Evolutionary conservation across 2,113 vertebrate genomes (phyloP).

Genomic region (Piaya cayana): DNA sequence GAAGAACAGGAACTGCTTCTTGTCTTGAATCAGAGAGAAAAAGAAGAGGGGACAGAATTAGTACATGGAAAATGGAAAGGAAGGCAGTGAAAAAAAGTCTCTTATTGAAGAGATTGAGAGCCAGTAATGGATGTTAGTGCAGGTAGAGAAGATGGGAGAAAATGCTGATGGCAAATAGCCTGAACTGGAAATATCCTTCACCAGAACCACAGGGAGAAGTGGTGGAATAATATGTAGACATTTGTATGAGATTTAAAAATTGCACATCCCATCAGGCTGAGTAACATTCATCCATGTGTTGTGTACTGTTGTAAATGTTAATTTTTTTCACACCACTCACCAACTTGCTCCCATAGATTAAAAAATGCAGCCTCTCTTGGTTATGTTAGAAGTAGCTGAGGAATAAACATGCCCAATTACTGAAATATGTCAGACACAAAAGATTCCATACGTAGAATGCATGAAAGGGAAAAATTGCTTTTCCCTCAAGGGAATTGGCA

Average conservation of each 20-base stretch:
- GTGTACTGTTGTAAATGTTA: slow-evolving; percentile 9
- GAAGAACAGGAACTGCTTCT: not conserved
- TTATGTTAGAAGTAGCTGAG: slow-evolving; percentile 48
- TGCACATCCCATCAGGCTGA: not conserved
- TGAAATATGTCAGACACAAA: slow-evolving; percentile 62
- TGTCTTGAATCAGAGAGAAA: not conserved
- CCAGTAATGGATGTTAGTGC: not conserved
- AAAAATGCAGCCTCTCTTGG: slow-evolving; percentile 30
- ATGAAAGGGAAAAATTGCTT: slow-evolving; percentile 22
- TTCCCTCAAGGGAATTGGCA: slow-evolving; percentile 35
- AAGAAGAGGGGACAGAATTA: not conserved
- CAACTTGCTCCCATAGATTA: slow-evolving; percentile 27
- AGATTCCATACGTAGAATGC: not conserved
- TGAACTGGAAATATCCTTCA: slow-evolving; percentile 8
- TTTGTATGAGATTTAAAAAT: slow-evolving; percentile 24
- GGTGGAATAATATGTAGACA: not conserved
- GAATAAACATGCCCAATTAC: slow-evolving; percentile 47
- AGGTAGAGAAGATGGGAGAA: not conserved
- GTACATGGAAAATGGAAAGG: not conserved
- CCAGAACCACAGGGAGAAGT: not conserved
- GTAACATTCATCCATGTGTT: slow-evolving; percentile 44
- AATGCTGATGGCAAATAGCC: not conserved
- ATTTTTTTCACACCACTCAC: slow-evolving; percentile 35
- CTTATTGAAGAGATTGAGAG: not conserved
- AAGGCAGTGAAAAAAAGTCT: not conserved